A percentile compares a stretch with the other conserved stretches of the same genome.
Conservation (phyloP, 2,888 invertebrate species). For the Brachyopa scutellaris region DNA sequence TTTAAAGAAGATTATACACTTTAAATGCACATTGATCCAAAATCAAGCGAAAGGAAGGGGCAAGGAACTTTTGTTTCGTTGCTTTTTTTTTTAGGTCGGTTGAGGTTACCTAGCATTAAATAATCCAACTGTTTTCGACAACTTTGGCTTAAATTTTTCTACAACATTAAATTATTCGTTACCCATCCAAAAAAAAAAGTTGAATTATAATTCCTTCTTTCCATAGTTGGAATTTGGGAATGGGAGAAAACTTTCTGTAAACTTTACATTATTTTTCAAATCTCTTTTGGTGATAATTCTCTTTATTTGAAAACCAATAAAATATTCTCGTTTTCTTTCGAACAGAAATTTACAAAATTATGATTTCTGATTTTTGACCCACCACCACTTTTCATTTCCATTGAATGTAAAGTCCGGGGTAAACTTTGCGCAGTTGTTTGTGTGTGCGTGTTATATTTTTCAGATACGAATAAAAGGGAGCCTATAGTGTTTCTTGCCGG, state of each 20-base stretch:
- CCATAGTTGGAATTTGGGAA: too few species aligned
- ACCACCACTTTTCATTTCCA: too few species aligned
- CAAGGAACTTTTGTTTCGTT: too few species aligned
- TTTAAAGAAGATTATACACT: too few species aligned
- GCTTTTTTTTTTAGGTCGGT: too few species aligned
- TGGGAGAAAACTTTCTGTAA: background rate
- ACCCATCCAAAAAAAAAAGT: background rate
- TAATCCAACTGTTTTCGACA: constrained; percentile 35
- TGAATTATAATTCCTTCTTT: background rate
- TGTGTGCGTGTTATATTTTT: too few species aligned
- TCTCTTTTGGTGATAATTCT: background rate
- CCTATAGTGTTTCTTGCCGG: too few species aligned
- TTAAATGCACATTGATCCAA: background rate
- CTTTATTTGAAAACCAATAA: background rate
- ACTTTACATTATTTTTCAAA: background rate
- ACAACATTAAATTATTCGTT: background rate
- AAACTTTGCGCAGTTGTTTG: too few species aligned
- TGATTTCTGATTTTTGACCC: too few species aligned
- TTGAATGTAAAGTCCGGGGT: too few species aligned
- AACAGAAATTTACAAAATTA: background rate
- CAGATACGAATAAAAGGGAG: too few species aligned
- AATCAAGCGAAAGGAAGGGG: background rate
- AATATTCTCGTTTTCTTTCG: background rate
- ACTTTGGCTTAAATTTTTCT: constrained; percentile 18
- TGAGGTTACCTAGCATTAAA: background rate